Conservation (phyloP, 1,140 invertebrate genomes). For the Meloidogyne exigua region DNA sequence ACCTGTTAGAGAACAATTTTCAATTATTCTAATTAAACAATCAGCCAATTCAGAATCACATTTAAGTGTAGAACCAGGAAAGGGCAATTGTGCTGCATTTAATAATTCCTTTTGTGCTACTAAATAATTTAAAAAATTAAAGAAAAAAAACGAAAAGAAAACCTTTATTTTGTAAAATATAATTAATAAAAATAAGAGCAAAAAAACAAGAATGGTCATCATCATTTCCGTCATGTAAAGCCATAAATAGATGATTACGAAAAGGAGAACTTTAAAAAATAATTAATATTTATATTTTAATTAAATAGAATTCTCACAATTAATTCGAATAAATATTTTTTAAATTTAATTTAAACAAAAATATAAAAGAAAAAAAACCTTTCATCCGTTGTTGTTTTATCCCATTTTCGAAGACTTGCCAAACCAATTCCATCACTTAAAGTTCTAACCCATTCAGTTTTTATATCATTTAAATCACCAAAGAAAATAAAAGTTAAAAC, state of each 20-base stretch:
- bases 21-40: constrained; percentile 42
- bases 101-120: constrained; percentile 44
- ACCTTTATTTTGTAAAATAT: constrained; percentile 90
- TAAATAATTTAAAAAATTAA: constrained; percentile 14
- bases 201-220: constrained; percentile 89
- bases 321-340: too few relatives aligned
- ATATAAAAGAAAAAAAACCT: constrained; percentile 12
- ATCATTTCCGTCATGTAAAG: constrained; percentile 76
- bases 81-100: constrained; percentile 49
- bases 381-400: constrained; percentile 15
- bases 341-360: too few relatives aligned
- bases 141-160: constrained; percentile 35
- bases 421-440: constrained; percentile 23
- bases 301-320: too few relatives aligned
- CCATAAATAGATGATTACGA: constrained; percentile 61
- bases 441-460: constrained; percentile 53
- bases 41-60: constrained; percentile 45
- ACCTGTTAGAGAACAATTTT: constrained; percentile 45
- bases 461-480: constrained; percentile 56
- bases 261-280: constrained; percentile 41
- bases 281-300: constrained; percentile 73
- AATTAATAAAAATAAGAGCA: constrained; percentile 85
- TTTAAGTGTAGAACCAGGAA: constrained; percentile 41
- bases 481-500: constrained; percentile 55
- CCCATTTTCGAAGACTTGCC: constrained; percentile 15